A percentile compares a stretch with the other conserved stretches of the same genome.
Evolutionary conservation across 2,797 vertebrate genomes (phyloP).

Genomic region (Pempheris klunzingeri): DNA sequence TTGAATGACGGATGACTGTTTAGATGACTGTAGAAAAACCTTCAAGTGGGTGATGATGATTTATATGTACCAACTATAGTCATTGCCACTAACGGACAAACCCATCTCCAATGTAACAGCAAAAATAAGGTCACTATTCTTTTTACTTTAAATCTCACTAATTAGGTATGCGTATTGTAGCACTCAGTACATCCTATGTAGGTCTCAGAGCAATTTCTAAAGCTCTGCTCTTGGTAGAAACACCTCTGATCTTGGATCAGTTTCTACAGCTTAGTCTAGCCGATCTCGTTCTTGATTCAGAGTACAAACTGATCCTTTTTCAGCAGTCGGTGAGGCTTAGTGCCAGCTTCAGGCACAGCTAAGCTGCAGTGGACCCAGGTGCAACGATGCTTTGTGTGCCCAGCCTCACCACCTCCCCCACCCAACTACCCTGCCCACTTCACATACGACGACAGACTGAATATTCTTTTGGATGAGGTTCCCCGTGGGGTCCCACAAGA

Average conservation of each 20-base stretch:
- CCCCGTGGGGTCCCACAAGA: constrained; percentile 24
- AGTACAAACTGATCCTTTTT: constrained; percentile 44
- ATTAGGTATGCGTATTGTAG: background rate
- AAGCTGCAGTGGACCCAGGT: constrained; percentile 53
- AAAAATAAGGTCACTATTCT: background rate
- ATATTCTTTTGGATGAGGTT: constrained; percentile 35
- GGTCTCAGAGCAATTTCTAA: constrained; percentile 10
- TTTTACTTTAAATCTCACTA: background rate
- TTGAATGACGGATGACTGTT: constrained; percentile 18
- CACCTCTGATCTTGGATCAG: constrained; percentile 26
- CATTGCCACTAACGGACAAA: background rate
- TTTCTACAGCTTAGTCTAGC: constrained; percentile 10
- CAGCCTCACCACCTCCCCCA: background rate
- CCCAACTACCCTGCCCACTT: background rate
- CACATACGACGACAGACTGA: constrained; percentile 20
- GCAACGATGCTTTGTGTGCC: constrained; percentile 41
- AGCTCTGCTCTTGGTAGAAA: constrained; percentile 5
- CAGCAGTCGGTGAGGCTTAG: constrained; percentile 25
- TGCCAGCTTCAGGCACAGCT: constrained; percentile 41
- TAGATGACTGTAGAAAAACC: constrained; percentile 11
- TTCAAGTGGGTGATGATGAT: constrained; percentile 9
- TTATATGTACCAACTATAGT: constrained; percentile 8
- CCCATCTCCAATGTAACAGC: background rate
- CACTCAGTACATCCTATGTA: background rate
- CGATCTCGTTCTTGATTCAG: constrained; percentile 41